Base-by-base conservation (phyloP, 2,888 invertebrate species). In the Aphodius sticticus region DNA sequence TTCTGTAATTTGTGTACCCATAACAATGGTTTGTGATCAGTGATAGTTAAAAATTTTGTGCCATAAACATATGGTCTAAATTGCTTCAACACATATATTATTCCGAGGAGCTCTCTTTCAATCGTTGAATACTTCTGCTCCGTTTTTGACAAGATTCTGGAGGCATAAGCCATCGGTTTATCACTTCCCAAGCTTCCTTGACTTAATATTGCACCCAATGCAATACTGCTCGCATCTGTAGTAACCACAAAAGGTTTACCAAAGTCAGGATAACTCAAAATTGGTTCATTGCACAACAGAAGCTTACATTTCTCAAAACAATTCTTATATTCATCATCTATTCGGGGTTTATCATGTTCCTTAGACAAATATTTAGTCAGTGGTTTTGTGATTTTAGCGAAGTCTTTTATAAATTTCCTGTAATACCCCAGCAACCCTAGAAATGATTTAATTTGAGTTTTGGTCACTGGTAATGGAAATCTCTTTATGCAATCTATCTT, bases 51-150 rank as follows among this genome's bases (percentile, higher is more conserved):
- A 78, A 69, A n/a, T 75, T 74, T 74, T 74, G 84, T 83, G 15
- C 88, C 88, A 79, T 84, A 87, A 1, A 89, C 76, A 77, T 88
- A 89, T 4, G 88, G 87, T 69, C 87, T 26, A 80, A 88, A 89
- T 79, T 87, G 83, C 82, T 87, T 86, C 4, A 15, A 70, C 7
- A 6, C 70, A 70, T 70, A 70, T 0, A 70, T 26, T 4, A 70
- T 26, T 16, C 16, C 9, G 9, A 70, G n/a, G 2, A 70, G 70
- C 16, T 70, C 70, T 70, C 16, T 70, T 6, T 70, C 70, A 4
- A 70, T 26, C 2, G 70, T 70, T 70, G 70, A 70, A 26, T 70
- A 70, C 16, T 70, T 70, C 16, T 16, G 9, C 16, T 70, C 70
- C 3, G 70, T 14, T n/a, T 70, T 70, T 7, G 70, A 70, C 16